Evolutionary conservation across 2,113 vertebrate species (phyloP).

Genomic region (Alexandromys fortis): DNA sequence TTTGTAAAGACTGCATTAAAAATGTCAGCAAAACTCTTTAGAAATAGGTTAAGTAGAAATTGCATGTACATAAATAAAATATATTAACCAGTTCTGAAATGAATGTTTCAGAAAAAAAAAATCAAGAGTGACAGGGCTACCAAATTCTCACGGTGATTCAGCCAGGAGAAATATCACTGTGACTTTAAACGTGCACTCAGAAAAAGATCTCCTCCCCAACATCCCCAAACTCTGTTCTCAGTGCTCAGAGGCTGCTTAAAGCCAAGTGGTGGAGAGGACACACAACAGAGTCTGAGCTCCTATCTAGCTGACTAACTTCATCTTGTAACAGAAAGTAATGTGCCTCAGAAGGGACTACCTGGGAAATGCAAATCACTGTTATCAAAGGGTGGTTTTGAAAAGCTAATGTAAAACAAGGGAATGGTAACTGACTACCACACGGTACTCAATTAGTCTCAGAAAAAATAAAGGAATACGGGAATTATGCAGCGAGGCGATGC

Average conservation of each 20-base stretch:
- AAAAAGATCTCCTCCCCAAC: not conserved
- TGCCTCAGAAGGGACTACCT: conserved; percentile 32
- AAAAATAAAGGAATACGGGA: conserved; percentile 17
- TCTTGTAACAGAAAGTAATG: conserved; percentile 49
- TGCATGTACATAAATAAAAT: conserved; percentile 32
- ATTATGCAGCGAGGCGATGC: conserved; percentile 6
- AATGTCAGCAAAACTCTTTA: conserved; percentile 42
- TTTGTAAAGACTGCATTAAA: conserved; percentile 44
- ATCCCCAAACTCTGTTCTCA: not conserved
- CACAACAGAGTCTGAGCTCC: not conserved
- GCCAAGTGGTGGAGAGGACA: not conserved
- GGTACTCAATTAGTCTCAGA: conserved; percentile 38
- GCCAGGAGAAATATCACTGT: conserved; percentile 19
- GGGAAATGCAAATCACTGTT: conserved; percentile 40
- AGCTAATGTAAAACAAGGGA: conserved; percentile 28
- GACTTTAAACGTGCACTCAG: conserved; percentile 26
- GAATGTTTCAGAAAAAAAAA: conserved; percentile 56
- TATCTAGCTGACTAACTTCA: conserved; percentile 32
- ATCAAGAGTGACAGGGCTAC: not conserved
- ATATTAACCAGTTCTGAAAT: conserved; percentile 50
- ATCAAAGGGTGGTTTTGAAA: conserved; percentile 21
- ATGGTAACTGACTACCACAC: conserved; percentile 27
- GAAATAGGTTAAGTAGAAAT: conserved; percentile 47
- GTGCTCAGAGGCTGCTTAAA: not conserved
- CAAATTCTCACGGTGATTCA: conserved; percentile 40